A percentile compares a stretch with the other conserved stretches of the same genome.
These are phyloP conservation scores for Hylomyscus alleni DNA, from an alignment of 2,797 vertebrate species.

Conservation along the genomic window DNA sequence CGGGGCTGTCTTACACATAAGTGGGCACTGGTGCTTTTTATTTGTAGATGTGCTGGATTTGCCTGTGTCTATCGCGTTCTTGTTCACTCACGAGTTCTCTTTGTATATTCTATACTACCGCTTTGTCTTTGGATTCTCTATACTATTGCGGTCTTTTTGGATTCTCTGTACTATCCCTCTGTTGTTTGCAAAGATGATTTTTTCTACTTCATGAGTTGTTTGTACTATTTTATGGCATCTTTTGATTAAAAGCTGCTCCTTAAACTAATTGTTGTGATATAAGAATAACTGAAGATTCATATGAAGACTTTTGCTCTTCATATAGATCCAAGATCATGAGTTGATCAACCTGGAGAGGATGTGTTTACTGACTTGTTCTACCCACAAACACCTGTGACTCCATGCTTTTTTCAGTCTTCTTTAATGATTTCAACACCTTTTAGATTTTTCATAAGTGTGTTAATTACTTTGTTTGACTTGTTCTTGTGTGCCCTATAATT, in stretches of 20 bases:
- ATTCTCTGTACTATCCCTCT: background rate
- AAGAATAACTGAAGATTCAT: conserved; percentile 26
- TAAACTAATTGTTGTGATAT: conserved; percentile 9
- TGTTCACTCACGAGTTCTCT: conserved; percentile 11
- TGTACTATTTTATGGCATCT: background rate
- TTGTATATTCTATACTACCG: background rate
- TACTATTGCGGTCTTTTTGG: background rate
- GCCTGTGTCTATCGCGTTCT: background rate
- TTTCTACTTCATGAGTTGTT: background rate
- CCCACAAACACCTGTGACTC: background rate
- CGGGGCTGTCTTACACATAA: background rate
- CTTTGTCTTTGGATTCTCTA: background rate
- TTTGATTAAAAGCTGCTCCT: background rate
- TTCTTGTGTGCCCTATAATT: background rate
- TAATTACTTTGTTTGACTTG: conserved; percentile 14
- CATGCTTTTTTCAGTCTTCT: background rate
- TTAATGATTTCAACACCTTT: conserved; percentile 10
- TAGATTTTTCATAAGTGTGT: background rate
- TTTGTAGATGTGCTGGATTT: background rate
- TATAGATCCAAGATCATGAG: background rate
- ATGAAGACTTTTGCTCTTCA: background rate
- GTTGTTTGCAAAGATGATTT: background rate
- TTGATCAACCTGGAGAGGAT: background rate
- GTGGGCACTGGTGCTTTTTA: background rate
- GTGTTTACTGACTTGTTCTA: background rate